These are phyloP conservation scores for Harpegnathos saltator DNA, from an alignment of 1,140 invertebrate genomes.

Conservation along the genomic window DNA sequence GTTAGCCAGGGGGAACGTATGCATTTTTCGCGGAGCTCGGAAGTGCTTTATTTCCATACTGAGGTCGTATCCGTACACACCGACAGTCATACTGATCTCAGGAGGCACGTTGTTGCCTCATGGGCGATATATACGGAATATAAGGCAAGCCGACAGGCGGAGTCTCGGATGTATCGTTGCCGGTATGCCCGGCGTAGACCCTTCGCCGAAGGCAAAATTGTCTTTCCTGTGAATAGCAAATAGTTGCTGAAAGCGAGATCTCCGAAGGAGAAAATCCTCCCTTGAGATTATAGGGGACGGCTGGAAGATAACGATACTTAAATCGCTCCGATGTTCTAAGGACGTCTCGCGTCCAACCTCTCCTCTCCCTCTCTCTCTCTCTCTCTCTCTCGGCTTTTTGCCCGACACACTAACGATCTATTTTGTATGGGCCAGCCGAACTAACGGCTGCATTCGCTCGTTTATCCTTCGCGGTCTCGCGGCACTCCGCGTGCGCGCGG, in stretches of 20 bases:
- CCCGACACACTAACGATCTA: neutral
- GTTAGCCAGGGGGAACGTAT: constrained; percentile 71
- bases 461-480: constrained; percentile 14
- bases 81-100: constrained; percentile 80
- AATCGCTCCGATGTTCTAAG: neutral
- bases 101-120: constrained; percentile 78
- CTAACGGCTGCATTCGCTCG: constrained; percentile 3
- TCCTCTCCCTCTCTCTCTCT: too few species aligned
- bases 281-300: constrained; percentile 2
- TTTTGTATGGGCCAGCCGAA: neutral
- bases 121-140: constrained; percentile 75
- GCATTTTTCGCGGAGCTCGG: constrained; percentile 79
- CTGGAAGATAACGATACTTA: neutral
- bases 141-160: constrained; percentile 63
- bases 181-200: constrained; percentile 63
- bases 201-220: constrained; percentile 69
- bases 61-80: constrained; percentile 72
- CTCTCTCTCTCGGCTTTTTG: too few species aligned
- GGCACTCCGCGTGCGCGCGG: neutral
- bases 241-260: constrained; percentile 66
- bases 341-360: neutral
- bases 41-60: constrained; percentile 83
- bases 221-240: constrained; percentile 64
- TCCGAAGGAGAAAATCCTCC: constrained; percentile 36
- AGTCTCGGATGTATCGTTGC: constrained; percentile 75